phyloP scores from a whole-genome alignment of 1,140 invertebrate genomes.

The Aphidius ervi region DNA sequence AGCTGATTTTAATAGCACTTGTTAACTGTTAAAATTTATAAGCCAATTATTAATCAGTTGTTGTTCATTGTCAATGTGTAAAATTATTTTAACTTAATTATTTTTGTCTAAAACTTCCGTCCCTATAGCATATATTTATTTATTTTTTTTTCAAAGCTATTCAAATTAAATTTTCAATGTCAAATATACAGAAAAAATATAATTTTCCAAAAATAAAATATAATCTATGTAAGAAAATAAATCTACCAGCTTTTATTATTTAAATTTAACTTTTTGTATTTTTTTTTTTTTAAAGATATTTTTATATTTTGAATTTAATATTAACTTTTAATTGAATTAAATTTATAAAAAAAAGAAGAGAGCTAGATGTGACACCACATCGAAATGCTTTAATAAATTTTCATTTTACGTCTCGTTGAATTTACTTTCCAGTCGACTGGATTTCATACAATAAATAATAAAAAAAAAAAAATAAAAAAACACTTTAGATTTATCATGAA shows the following conservation, averaged over 20 bases:
- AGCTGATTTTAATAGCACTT: neutral
- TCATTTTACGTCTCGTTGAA: conserved; percentile 34
- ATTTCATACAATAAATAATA: neutral
- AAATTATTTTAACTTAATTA: too few species aligned
- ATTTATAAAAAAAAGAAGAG: neutral
- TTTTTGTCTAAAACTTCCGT: too few species aligned
- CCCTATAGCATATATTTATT: too few species aligned
- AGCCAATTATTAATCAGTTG: conserved; percentile 31
- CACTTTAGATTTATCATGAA: too few species aligned
- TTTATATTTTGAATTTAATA: conserved; percentile 6
- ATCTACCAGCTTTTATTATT: too few species aligned
- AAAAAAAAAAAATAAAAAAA: too few species aligned
- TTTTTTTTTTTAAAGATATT: neutral
- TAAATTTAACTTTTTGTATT: too few species aligned
- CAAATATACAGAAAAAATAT: too few species aligned
- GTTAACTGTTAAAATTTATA: conserved; percentile 25
- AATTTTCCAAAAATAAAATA: too few species aligned
- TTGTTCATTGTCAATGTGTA: conserved; percentile 15
- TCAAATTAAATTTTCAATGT: too few species aligned
- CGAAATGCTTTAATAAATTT: conserved; percentile 29
- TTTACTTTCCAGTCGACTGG: conserved; percentile 29
- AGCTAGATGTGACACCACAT: neutral
- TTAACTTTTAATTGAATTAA: neutral
- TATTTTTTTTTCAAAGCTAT: too few species aligned
- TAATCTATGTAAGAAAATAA: too few species aligned